Conservation (phyloP, 2,113 vertebrate genomes). For the Heterotilapia buettikoferi region DNA sequence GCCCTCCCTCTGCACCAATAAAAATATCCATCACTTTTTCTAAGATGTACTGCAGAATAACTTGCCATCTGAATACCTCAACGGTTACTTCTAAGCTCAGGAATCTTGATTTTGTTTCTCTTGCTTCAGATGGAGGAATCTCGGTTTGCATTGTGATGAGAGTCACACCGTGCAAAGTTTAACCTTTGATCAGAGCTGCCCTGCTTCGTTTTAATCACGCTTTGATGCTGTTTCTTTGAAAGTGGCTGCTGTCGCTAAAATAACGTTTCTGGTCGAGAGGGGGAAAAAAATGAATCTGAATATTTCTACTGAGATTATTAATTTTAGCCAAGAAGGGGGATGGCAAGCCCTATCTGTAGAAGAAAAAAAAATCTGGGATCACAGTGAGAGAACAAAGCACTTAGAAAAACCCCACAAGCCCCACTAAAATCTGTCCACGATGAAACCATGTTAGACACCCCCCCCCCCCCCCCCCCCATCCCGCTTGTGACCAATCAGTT, state of each 20-base stretch:
- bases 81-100: not conserved
- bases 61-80: not conserved
- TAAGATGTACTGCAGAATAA: not conserved
- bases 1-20: not conserved
- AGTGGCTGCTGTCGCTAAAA: slow-evolving; percentile 56
- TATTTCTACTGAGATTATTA: not conserved
- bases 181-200: slow-evolving; percentile 68
- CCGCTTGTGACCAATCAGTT: no score
- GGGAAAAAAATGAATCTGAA: not conserved
- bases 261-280: slow-evolving; percentile 5
- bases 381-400: not conserved
- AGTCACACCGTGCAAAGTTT: slow-evolving; percentile 45
- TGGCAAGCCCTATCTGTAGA: not conserved
- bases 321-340: not conserved
- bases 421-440: not conserved
- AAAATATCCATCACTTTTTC: slow-evolving; percentile 21
- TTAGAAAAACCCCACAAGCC: not conserved
- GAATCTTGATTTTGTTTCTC: not conserved
- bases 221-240: slow-evolving; percentile 65
- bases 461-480: not conserved
- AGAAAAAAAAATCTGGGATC: not conserved
- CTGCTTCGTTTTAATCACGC: slow-evolving; percentile 53
- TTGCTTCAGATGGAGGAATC: slow-evolving; percentile 19
- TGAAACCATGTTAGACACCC: slow-evolving; percentile 2
- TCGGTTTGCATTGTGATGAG: slow-evolving; percentile 33